Conservation (phyloP, 2,797 vertebrate species). For the Tarsius wallacei region DNA sequence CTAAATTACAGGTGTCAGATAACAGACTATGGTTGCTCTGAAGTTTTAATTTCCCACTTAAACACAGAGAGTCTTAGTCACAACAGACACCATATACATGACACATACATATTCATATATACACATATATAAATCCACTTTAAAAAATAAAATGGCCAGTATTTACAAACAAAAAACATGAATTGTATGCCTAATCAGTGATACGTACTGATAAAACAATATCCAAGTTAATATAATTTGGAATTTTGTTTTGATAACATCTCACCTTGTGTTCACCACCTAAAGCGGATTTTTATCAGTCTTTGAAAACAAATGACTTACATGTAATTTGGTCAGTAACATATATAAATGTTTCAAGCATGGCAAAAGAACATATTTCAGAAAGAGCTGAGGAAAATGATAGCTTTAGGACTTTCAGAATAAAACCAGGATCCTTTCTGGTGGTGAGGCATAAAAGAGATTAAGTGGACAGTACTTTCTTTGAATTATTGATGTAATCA, state of each 20-base stretch:
- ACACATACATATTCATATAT: fast-evolving
- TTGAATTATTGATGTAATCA: constrained; percentile 90
- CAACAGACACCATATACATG: background rate
- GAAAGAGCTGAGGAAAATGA: constrained; percentile 84
- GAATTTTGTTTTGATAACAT: constrained; percentile 5
- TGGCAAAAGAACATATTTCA: constrained; percentile 83
- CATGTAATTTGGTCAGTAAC: constrained; percentile 85
- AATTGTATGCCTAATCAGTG: background rate
- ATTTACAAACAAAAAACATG: background rate
- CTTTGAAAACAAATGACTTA: constrained; percentile 75
- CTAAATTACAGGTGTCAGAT: background rate
- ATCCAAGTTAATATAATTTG: background rate
- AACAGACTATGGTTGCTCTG: background rate
- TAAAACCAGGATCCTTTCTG: constrained; percentile 79
- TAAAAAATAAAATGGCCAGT: background rate
- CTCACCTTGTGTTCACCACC: constrained; percentile 57
- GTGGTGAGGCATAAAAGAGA: constrained; percentile 82
- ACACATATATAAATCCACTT: background rate
- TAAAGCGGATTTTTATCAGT: constrained; percentile 72
- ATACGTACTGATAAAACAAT: background rate
- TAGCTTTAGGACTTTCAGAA: constrained; percentile 80
- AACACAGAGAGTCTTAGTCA: background rate
- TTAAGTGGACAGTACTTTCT: constrained; percentile 86
- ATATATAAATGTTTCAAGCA: constrained; percentile 82
- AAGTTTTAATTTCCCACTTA: constrained; percentile 47